phyloP scores from a whole-genome alignment of 2,888 invertebrate genomes.

The Melolontha melolontha region DNA sequence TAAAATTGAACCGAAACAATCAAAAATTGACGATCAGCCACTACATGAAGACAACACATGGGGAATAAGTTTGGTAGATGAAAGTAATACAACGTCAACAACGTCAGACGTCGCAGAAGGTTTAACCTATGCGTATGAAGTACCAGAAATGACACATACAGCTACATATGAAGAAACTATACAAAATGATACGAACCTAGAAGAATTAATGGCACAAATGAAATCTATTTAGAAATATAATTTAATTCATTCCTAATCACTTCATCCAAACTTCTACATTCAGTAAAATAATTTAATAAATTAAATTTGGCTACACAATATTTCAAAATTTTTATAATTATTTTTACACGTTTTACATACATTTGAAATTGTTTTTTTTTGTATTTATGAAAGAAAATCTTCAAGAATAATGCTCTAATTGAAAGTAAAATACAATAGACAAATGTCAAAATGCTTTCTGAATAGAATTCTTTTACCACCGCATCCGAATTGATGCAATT shows the following conservation, averaged over 20 bases:
- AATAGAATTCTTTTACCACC: too few relatives aligned
- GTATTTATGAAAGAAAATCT: too few relatives aligned
- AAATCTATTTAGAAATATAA: slow-evolving; percentile 78
- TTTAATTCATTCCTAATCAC: slow-evolving; percentile 15
- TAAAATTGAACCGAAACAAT: too few relatives aligned
- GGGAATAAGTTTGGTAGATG: slow-evolving; percentile 81
- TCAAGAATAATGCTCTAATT: too few relatives aligned
- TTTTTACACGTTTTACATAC: not conserved
- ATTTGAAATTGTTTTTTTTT: too few relatives aligned
- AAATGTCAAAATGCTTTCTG: too few relatives aligned
- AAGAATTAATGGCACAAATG: slow-evolving; percentile 94
- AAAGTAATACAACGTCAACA: slow-evolving; percentile 71
- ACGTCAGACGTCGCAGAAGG: slow-evolving; percentile 63
- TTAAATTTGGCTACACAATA: not conserved
- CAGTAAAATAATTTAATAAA: not conserved
- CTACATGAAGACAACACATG: slow-evolving; percentile 90
- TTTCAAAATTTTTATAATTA: not conserved
- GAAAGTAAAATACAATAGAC: too few relatives aligned
- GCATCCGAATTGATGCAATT: too few relatives aligned
- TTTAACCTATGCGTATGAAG: slow-evolving; percentile 69
- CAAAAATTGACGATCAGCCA: too few relatives aligned
- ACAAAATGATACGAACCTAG: slow-evolving; percentile 75
- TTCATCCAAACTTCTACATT: not conserved
- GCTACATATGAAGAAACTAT: slow-evolving; percentile 49
- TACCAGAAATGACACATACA: slow-evolving; percentile 67